Conservation (phyloP, 2,888 invertebrate genomes). For the Orthosia gracilis region DNA sequence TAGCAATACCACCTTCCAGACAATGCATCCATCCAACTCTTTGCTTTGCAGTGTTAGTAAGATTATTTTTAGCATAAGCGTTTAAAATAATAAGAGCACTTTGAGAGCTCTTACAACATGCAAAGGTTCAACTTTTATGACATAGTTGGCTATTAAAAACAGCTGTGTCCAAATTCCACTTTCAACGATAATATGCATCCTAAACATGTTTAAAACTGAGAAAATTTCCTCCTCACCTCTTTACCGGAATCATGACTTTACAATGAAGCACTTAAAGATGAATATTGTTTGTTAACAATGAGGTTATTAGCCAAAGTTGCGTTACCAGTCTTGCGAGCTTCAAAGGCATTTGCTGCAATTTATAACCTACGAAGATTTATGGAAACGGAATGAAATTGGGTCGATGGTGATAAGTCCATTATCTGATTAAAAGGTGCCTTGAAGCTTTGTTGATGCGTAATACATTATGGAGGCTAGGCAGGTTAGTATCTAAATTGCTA, state of each 20-base stretch:
- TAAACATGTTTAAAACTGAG: constrained; percentile 25
- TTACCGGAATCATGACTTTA: constrained; percentile 35
- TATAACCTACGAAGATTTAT: constrained; percentile 66
- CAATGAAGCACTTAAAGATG: background rate
- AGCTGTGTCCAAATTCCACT: constrained; percentile 34
- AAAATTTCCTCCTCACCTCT: constrained; percentile 21
- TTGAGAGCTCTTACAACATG: background rate
- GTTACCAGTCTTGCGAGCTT: constrained; percentile 41
- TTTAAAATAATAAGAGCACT: constrained; percentile 4
- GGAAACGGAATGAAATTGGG: constrained; percentile 70
- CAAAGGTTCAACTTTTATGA: constrained; percentile 21
- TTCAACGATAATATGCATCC: constrained; percentile 14
- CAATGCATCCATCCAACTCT: background rate
- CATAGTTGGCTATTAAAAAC: constrained; percentile 42
- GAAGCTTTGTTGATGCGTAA: constrained; percentile 68
- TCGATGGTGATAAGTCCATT: constrained; percentile 73
- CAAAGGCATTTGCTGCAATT: constrained; percentile 60
- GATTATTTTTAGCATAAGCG: constrained; percentile 18
- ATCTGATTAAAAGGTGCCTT: constrained; percentile 71
- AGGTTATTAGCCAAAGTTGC: constrained; percentile 30
- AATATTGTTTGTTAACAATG: constrained; percentile 30
- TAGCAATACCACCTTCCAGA: background rate
- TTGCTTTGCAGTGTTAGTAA: background rate
- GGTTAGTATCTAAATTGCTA: constrained; percentile 65
- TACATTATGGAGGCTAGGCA: constrained; percentile 62